Percentiles rank a stretch among this genome's conserved stretches.
These are phyloP conservation scores for Actinia tenebrosa DNA, from an alignment of 64 coral and sea anemone genomes.

Conservation along the genomic window DNA sequence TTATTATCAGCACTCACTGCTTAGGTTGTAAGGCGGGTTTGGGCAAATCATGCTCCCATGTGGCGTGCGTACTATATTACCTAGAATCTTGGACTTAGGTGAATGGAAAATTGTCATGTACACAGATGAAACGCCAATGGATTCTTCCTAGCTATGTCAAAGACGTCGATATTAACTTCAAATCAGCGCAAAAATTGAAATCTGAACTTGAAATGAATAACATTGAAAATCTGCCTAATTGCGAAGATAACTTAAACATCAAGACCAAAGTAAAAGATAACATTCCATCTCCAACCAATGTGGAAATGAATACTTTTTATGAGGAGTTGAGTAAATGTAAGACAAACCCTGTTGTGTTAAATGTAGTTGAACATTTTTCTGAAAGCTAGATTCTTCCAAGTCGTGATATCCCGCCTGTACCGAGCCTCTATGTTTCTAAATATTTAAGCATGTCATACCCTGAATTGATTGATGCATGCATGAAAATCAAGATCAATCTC, in stretches of 20 bases:
- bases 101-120: conserved; percentile 30
- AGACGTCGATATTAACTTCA: conserved; percentile 13
- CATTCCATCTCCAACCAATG: background rate
- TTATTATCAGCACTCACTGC: conserved; percentile 20
- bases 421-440: too few relatives aligned
- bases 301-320: too few relatives aligned
- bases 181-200: conserved; percentile 14
- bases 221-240: conserved; percentile 19
- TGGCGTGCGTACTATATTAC: conserved; percentile 19
- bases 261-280: background rate
- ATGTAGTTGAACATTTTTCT: too few relatives aligned
- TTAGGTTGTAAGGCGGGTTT: conserved; percentile 31
- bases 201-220: conserved; percentile 9
- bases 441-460: too few relatives aligned
- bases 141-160: conserved; percentile 21
- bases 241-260: background rate
- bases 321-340: too few relatives aligned
- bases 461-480: too few relatives aligned
- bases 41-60: conserved; percentile 31
- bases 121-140: conserved; percentile 30
- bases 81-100: conserved; percentile 15
- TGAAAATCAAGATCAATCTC: too few relatives aligned
- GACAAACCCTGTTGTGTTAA: too few relatives aligned
- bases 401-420: too few relatives aligned
- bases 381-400: too few relatives aligned